Evolutionary conservation across 2,797 vertebrate genomes (phyloP).

Genomic region (Phrynocephalus forsythii): DNA sequence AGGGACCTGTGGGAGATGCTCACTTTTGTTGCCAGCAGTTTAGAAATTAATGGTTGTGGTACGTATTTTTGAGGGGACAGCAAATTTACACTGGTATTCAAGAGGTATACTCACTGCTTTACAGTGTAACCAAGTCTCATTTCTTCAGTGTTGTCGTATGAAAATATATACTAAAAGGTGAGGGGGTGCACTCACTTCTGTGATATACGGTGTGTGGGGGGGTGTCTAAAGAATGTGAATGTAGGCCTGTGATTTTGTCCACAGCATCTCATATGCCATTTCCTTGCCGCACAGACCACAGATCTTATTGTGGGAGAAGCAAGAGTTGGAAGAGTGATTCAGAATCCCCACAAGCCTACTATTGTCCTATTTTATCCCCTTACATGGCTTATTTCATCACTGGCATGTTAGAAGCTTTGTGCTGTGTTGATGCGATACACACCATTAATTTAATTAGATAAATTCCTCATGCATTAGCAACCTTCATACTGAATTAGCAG

Average conservation of each 20-base stretch:
- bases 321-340: not conserved
- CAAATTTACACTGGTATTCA: too few relatives aligned
- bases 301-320: not conserved
- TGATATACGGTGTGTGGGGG: too few relatives aligned
- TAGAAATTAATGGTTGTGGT: too few relatives aligned
- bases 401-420: not conserved
- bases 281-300: too few relatives aligned
- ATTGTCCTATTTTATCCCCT: slow-evolving; percentile 5
- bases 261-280: not conserved
- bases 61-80: too few relatives aligned
- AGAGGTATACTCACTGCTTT: too few relatives aligned
- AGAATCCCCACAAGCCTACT: not conserved
- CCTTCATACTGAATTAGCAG: slow-evolving; percentile 20
- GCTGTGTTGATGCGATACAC: not conserved
- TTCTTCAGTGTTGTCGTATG: too few relatives aligned
- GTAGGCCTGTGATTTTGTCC: not conserved
- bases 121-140: too few relatives aligned
- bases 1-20: too few relatives aligned
- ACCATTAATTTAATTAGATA: slow-evolving; percentile 47
- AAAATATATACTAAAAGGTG: too few relatives aligned
- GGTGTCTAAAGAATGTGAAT: not conserved
- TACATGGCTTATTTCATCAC: slow-evolving; percentile 3
- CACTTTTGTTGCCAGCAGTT: too few relatives aligned
- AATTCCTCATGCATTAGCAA: slow-evolving; percentile 15
- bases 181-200: too few relatives aligned